These are phyloP conservation scores for Rhabdophis nuchalis DNA, from an alignment of 2,797 vertebrate species.

Conservation along the genomic window DNA sequence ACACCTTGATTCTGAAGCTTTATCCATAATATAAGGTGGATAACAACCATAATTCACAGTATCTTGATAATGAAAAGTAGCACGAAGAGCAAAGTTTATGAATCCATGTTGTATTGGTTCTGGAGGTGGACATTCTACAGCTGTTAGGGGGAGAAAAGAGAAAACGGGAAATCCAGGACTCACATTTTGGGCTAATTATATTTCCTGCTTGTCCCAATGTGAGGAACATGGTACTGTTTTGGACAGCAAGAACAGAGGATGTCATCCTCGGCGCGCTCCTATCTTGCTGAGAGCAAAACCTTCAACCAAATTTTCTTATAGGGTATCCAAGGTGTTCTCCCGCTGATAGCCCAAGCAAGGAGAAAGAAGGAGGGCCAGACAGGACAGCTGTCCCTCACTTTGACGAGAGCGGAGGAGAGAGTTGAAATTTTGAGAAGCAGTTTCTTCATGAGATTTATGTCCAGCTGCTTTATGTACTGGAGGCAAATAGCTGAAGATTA, in stretches of 20 bases:
- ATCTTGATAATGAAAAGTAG: slow-evolving; percentile 77
- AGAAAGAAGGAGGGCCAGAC: not conserved
- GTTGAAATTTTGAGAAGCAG: not conserved
- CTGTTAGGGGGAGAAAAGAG: slow-evolving; percentile 57
- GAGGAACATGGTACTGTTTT: not conserved
- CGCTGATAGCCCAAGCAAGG: not conserved
- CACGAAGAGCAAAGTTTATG: slow-evolving; percentile 76
- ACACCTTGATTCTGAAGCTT: slow-evolving; percentile 73
- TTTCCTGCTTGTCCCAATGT: not conserved
- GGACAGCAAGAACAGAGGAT: not conserved
- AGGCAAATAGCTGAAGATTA: not conserved
- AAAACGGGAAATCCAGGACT: not conserved
- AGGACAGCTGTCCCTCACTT: not conserved
- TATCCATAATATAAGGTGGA: slow-evolving; percentile 73
- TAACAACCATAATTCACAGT: slow-evolving; percentile 81
- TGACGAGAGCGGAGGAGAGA: not conserved
- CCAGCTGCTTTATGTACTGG: not conserved
- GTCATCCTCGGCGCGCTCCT: not conserved
- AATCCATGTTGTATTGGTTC: slow-evolving; percentile 77
- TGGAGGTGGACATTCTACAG: slow-evolving; percentile 79
- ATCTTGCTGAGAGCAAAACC: not conserved
- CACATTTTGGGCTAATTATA: not conserved
- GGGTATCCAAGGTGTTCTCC: not conserved
- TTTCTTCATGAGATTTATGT: not conserved
- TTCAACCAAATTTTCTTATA: not conserved